phyloP scores from a whole-genome alignment of 1,140 invertebrate species.

The Oscheius sp. region DNA sequence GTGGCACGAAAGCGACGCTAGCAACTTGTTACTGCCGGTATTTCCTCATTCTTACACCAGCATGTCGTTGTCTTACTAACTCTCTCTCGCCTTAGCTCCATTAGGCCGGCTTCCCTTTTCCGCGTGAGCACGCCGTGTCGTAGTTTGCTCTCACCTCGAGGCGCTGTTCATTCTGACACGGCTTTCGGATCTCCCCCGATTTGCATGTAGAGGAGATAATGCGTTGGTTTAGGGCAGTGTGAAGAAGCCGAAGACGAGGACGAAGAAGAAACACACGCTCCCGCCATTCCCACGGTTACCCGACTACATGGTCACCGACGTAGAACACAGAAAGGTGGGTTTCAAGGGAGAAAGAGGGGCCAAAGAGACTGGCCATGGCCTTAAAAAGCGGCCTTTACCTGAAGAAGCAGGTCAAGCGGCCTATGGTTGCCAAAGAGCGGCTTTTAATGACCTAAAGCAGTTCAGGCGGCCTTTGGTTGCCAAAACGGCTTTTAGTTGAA shows the following conservation, averaged over 20 bases:
- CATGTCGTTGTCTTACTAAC: neutral
- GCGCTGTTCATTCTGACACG: too few relatives aligned
- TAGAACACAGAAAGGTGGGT: slow-evolving; percentile 35
- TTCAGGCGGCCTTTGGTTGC: too few relatives aligned
- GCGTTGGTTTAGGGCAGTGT: neutral
- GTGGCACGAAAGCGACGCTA: slow-evolving; percentile 2
- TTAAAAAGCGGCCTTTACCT: neutral
- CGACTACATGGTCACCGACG: slow-evolving; percentile 45
- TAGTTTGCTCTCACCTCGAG: too few relatives aligned
- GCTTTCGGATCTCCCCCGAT: too few relatives aligned
- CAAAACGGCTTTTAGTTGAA: too few relatives aligned
- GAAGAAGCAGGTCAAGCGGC: too few relatives aligned
- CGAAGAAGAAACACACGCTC: slow-evolving; percentile 36
- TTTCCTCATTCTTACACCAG: neutral
- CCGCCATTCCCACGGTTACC: slow-evolving; percentile 53
- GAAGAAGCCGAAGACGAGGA: slow-evolving; percentile 14
- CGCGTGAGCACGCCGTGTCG: too few relatives aligned
- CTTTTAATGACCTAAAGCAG: too few relatives aligned
- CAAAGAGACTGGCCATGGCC: neutral
- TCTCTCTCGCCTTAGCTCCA: neutral
- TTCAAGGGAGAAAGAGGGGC: neutral
- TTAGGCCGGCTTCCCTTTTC: too few relatives aligned
- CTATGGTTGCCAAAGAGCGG: too few relatives aligned
- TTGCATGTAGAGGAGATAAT: too few relatives aligned
- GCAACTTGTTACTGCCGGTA: neutral